Evolutionary conservation across 2,888 invertebrate genomes (phyloP).

Genomic region (Patella pellucida): DNA sequence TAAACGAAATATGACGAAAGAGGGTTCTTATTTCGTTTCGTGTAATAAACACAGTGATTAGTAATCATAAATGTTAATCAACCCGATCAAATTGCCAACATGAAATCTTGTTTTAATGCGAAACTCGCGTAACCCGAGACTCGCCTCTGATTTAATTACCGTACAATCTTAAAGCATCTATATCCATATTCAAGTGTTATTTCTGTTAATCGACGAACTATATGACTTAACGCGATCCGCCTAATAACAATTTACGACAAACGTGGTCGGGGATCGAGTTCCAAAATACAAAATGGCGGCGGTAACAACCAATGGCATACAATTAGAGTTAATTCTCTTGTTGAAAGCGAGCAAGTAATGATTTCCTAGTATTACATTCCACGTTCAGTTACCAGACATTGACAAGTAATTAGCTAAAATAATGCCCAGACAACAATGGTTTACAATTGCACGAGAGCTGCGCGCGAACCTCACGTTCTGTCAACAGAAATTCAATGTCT

Average conservation of each 20-base stretch:
- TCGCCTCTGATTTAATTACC: too few relatives aligned
- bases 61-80: too few relatives aligned
- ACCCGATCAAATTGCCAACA: too few relatives aligned
- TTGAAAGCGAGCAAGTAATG: neutral
- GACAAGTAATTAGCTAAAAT: slow-evolving; percentile 4
- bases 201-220: neutral
- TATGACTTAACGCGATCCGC: neutral
- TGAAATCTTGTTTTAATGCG: too few relatives aligned
- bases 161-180: too few relatives aligned
- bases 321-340: neutral
- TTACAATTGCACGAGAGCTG: neutral
- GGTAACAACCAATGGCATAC: neutral
- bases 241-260: neutral
- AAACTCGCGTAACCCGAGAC: too few relatives aligned
- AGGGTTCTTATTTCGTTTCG: too few relatives aligned
- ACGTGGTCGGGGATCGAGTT: too few relatives aligned
- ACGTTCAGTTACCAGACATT: neutral
- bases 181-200: neutral
- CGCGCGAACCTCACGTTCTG: neutral
- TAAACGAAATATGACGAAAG: too few relatives aligned
- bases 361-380: neutral
- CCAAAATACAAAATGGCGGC: slow-evolving; percentile 3
- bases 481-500: neutral
- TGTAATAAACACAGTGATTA: too few relatives aligned
- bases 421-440: neutral